A percentile compares a stretch with the other conserved stretches of the same genome.
phyloP scores from a whole-genome alignment of 2,888 invertebrate species.

The Gymnosoma rotundatum region DNA sequence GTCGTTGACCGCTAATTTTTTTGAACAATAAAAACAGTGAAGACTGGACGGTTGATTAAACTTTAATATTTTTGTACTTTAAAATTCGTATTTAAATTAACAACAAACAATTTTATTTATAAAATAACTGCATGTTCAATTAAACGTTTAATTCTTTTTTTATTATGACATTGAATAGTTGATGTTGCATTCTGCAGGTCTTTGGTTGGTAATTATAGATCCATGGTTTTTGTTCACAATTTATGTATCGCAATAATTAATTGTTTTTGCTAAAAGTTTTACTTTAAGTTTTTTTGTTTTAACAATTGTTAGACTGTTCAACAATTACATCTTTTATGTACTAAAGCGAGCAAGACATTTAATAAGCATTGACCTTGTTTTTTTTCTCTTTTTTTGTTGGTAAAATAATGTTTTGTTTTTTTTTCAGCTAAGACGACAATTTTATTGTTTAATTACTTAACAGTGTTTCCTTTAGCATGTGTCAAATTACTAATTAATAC shows the following conservation, averaged over 20 bases:
- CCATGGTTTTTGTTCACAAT: neutral
- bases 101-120: neutral
- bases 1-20: neutral
- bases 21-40: neutral
- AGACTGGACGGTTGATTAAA: constrained; percentile 58
- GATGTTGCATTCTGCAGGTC: neutral
- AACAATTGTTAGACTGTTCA: neutral
- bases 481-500: neutral
- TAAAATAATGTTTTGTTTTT: neutral
- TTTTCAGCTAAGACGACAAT: neutral
- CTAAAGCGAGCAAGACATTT: neutral
- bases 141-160: neutral
- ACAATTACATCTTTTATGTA: neutral
- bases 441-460: neutral
- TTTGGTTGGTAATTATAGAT: neutral
- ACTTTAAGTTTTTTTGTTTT: neutral
- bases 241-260: neutral
- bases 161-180: neutral
- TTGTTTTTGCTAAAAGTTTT: neutral
- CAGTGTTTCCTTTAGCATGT: neutral
- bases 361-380: constrained; percentile 4
- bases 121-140: neutral
- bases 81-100: neutral
- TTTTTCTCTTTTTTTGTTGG: neutral
- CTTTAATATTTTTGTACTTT: constrained; percentile 12